Evolutionary conservation across 2,888 invertebrate species (phyloP), one percentile per base, ranked within the genome.

Genomic region (Lottia scabra): DNA sequence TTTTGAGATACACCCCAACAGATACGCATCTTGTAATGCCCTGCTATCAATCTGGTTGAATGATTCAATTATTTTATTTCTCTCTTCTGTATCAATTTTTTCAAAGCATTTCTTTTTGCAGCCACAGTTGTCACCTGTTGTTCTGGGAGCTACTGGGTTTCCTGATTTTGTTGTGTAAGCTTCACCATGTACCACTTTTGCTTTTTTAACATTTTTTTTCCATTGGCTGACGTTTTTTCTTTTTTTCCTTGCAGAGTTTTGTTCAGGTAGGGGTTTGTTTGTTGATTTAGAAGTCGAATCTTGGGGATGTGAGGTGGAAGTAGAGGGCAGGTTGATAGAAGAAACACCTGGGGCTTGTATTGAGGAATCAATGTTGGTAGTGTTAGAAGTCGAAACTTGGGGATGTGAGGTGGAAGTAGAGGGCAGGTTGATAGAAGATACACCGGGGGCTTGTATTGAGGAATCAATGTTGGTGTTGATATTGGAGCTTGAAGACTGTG

Each of bases 121-220:
- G 23, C 46, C 46, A 30, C 66, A 66, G 15, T 19, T 12, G n/a
- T 66, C 15, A 16, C 66, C 66, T 44, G 66, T 66, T 66, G 44
- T 66, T 15, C 66, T 19, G 16, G 66, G 23, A 45, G 66, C 45
- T 15, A 66, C 46, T n/a, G 30, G n/a, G 44, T 66, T 66, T 23
- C 66, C 66, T 45, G 23, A 45, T 26, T 66, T 66, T 19, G 66
- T 66, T 66, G 66, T 43, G 27, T 66, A 66, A 45, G 23, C 66
- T 66, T 66, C 66, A 10, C 66, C 66, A 45, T 30, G 44, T 45
- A 46, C 66, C 10, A 66, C 27, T 66, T 66, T 66, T 44, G 45
- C 46, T 44, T 66, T 65, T 26, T 26, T 38, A 23, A 66, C 44
- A 30, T 66, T 66, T 30, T 66, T 66, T 30, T 30, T 13, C 66